Base-by-base conservation (phyloP, 2,797 vertebrate genomes). In the Xyrichtys novacula region DNA sequence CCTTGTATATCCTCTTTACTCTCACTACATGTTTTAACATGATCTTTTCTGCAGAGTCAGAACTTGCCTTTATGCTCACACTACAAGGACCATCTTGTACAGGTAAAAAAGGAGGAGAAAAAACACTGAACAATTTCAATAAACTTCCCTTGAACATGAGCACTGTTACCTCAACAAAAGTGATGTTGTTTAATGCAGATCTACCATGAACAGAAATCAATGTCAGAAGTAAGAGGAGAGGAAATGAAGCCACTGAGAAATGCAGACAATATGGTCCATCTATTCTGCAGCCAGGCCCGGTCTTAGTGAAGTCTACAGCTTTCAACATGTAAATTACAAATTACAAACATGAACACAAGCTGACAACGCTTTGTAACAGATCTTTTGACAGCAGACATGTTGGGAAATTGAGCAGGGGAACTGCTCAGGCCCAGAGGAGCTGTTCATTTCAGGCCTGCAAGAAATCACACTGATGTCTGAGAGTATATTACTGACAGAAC, bases 251-350 rank as follows among this genome's bases (percentile, higher is more conserved):
- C 31, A 0, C 19, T 23, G 50, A 8, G 32, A 36, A 14, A 36
- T 23, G 31, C 28, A 20, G 48, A 50, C 48, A 53, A 53, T 53
- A 53, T 53, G 28, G 17, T 50, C 10, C 28, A 10, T 50, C 48
- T 32, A 29, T 14, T 32, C n/a, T 20, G 9, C 28, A 50, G 29
- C 29, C n/a, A 32, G 32, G 11, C 29, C 32, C 48, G 14, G 28
- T 50, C n/a, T 20, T 6, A 32, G 28, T 50, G 5, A 20, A 14
- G 48, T 19, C n/a, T 14, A 6, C 42, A 7, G 42, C 20, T 50
- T 20, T 14, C 16, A 49, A 5, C 26, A 29, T 49, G 47, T 49
- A 49, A 25, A 46, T 46, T 15, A 46, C 22, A 46, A 46, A 46
- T 15, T 6, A 46, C 23, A 29, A 49, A 49, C 26, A 49, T 29